Evolutionary conservation across 2,888 invertebrate genomes (phyloP), one percentile per base, ranked within the genome.

Genomic region (Hyles lineata): DNA sequence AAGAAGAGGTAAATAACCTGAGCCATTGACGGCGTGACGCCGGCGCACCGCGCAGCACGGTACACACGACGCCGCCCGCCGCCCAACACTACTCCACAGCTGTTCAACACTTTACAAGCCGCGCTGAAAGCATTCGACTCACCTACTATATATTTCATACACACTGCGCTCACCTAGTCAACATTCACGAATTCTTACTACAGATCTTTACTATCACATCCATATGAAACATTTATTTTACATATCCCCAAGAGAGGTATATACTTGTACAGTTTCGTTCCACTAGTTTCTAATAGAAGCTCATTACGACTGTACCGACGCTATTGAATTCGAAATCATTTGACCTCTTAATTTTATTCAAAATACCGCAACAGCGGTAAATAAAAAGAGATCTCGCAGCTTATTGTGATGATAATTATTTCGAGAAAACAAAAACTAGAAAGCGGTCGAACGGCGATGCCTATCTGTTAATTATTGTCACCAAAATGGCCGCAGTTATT

Each of bases 321-420:
- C 83, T 82, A 85, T 89, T 83, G 89, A 90, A 90, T 90, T 89
- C 78, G 74, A 88, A 92, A 90, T 90, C 83, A 89, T 90, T 87
- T 87, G 84, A 85, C 83, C 84, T 84, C 83, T 88, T 92, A 92
- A 93, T 92, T 87, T 92, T 92, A 93, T 93, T 92, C 92, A 92
- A 91, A 93, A 92, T 90, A 93, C 92, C 92, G 91, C 91, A 92
- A 91, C 91, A 89, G 91, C 92, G 92, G 91, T 89, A 89, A 91
- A 89, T 91, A 91, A 88, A 93, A 93, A 91, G 92, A 92, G 90
- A 92, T 92, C 90, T 89, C 86, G 88, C 88, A 87, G 86, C 87
- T 90, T 92, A 92, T 94, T 94, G 94, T 94, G 79, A 94, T 94
- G 94, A 92, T 94, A 94, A 94, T 94, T 92, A 92, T 93, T 94